These are phyloP conservation scores for Sesia bembeciformis DNA, from an alignment of 2,888 invertebrate genomes.

Conservation along the genomic window DNA sequence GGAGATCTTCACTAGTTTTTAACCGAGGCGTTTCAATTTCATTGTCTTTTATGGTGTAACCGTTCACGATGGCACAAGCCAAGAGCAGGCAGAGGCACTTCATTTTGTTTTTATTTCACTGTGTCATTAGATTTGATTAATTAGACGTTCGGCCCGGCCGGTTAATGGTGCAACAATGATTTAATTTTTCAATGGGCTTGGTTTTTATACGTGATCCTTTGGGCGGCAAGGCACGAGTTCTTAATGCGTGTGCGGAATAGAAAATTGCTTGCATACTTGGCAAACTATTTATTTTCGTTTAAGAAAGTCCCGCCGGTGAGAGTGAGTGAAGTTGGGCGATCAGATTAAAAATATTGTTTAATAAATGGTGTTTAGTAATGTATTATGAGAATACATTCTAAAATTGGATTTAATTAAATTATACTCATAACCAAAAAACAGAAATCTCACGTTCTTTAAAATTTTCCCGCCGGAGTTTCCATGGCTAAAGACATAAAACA, in stretches of 20 bases:
- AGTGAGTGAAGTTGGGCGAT: conserved; percentile 30
- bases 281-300: conserved; percentile 66
- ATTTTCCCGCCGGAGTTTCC: too few relatives aligned
- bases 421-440: too few relatives aligned
- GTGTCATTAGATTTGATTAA: conserved; percentile 63
- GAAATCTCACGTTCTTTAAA: too few relatives aligned
- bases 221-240: conserved; percentile 68
- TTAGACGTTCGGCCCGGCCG: conserved; percentile 58
- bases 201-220: conserved; percentile 77
- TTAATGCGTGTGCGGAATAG: conserved; percentile 42
- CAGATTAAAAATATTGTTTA: not conserved
- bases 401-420: too few relatives aligned
- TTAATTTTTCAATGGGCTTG: conserved; percentile 78
- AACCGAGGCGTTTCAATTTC: conserved; percentile 72
- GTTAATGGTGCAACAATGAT: conserved; percentile 72
- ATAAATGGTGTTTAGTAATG: not conserved
- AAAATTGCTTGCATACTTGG: conserved; percentile 54
- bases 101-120: conserved; percentile 50
- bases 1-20: conserved; percentile 78
- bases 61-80: conserved; percentile 62
- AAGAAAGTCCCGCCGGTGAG: conserved; percentile 69
- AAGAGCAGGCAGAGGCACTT: conserved; percentile 70
- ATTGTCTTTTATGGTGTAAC: conserved; percentile 72
- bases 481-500: too few relatives aligned
- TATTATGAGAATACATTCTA: too few relatives aligned